Conservation (phyloP, 2,113 vertebrate genomes). For the Ochotona princeps region DNA sequence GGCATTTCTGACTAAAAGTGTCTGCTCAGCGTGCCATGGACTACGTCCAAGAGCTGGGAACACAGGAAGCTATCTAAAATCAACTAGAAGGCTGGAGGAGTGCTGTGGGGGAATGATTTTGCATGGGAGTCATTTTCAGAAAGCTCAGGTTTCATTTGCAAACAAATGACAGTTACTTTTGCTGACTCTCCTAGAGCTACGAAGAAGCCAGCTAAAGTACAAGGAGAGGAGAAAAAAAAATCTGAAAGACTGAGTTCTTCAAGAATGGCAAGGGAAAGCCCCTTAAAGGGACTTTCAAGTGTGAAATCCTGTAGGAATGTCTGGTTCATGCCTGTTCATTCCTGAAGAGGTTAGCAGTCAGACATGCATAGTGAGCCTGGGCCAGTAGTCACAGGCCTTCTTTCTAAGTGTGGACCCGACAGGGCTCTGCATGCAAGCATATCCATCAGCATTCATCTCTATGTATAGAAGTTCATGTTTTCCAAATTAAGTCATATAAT, state of each 20-base stretch:
- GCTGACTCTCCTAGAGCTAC: constrained; percentile 48
- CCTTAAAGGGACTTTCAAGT: neutral
- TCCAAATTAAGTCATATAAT: neutral
- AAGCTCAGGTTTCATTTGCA: constrained; percentile 73
- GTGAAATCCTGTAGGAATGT: fast-evolving
- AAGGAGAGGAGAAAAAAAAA: neutral
- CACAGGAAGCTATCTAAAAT: constrained; percentile 80
- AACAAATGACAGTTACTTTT: constrained; percentile 76
- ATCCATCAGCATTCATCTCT: neutral
- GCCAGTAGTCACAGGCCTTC: neutral
- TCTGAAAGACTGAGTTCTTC: neutral
- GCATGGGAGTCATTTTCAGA: constrained; percentile 72
- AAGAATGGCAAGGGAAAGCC: neutral
- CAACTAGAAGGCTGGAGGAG: constrained; percentile 74
- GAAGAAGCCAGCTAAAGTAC: constrained; percentile 35
- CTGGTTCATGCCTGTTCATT: neutral
- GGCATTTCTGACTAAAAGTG: constrained; percentile 76
- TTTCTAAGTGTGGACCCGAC: neutral
- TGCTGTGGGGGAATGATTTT: constrained; percentile 62
- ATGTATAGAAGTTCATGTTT: neutral
- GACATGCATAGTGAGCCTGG: fast-evolving
- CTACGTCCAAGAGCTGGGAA: constrained; percentile 80
- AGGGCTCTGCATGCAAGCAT: neutral
- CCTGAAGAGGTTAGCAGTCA: neutral
- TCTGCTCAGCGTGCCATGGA: constrained; percentile 76